phyloP scores from a whole-genome alignment of 2,113 vertebrate species.

The Glareola pratincola region DNA sequence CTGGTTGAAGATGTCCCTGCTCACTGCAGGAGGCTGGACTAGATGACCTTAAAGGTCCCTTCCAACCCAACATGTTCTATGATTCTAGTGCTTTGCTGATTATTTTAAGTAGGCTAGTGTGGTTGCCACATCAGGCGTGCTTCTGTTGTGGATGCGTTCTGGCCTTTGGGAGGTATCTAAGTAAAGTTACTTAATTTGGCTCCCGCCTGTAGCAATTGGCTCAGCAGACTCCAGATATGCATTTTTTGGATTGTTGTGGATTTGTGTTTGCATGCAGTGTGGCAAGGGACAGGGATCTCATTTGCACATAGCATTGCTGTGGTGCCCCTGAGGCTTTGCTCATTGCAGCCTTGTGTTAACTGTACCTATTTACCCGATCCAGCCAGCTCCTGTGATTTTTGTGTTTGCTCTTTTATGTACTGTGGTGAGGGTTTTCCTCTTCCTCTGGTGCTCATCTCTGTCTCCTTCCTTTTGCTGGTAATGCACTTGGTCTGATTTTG shows the following conservation, averaged over 20 bases:
- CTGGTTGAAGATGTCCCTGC: too few species aligned
- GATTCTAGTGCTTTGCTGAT: too few species aligned
- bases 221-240: accelerated
- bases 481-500: not conserved
- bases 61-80: too few species aligned
- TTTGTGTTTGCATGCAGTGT: accelerated
- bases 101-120: accelerated
- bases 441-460: not conserved
- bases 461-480: not conserved
- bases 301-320: accelerated
- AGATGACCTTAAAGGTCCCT: too few species aligned
- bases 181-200: not conserved
- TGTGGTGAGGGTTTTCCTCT: not conserved
- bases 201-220: not conserved
- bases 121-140: accelerated
- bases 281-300: accelerated
- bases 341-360: not conserved
- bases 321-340: not conserved
- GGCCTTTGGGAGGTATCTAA: not conserved
- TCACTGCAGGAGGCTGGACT: too few species aligned
- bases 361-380: too few species aligned
- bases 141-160: not conserved
- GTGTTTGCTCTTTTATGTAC: not conserved
- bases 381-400: not conserved
- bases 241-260: not conserved